phyloP scores from a whole-genome alignment of 2,113 vertebrate species.

The Tragelaphus buxtoni region DNA sequence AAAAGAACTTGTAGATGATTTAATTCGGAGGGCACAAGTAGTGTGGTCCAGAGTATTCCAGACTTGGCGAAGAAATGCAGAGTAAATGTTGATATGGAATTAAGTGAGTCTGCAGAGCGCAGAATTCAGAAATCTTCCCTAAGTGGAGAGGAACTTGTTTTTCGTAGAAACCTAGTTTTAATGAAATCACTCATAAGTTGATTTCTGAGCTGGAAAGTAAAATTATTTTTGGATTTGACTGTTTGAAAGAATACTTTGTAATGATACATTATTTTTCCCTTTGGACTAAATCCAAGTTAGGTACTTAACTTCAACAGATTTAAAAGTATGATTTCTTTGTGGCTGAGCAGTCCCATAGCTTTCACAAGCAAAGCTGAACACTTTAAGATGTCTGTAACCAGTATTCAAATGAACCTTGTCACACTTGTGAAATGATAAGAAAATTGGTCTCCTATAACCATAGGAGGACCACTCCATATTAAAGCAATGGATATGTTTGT shows the following conservation, averaged over 20 bases:
- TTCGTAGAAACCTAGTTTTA: neutral
- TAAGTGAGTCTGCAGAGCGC: neutral
- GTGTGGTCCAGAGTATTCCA: neutral
- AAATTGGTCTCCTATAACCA: neutral
- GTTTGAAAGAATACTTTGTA: neutral
- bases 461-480: neutral
- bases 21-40: neutral
- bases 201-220: neutral
- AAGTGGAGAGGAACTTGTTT: neutral
- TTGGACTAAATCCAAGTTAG: neutral
- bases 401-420: neutral
- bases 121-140: neutral
- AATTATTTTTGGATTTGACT: neutral
- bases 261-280: neutral
- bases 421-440: neutral
- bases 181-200: neutral
- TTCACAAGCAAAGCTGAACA: neutral
- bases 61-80: neutral
- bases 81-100: neutral
- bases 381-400: neutral
- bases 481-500: neutral
- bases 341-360: neutral
- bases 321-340: neutral
- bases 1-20: neutral
- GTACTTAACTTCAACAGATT: neutral